Evolutionary conservation across 2,888 invertebrate genomes (phyloP).

Genomic region (Drosophila ustulata): DNA sequence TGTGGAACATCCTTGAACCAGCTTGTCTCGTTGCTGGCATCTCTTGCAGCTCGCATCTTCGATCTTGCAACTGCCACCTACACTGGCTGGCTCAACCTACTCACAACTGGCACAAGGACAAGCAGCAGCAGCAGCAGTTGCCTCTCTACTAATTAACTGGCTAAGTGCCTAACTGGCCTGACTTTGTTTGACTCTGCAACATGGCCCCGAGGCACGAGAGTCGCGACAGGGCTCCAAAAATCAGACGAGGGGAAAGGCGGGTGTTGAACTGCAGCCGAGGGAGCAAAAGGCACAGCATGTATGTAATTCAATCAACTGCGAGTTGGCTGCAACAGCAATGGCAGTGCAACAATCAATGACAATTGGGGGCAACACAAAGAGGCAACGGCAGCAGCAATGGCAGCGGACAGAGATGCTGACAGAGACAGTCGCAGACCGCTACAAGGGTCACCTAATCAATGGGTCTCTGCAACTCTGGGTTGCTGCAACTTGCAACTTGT

Average conservation of each 20-base stretch:
- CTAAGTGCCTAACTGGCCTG: slow-evolving; percentile 62
- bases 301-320: slow-evolving; percentile 77
- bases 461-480: slow-evolving; percentile 47
- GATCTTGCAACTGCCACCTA: slow-evolving; percentile 31
- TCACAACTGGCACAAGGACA: slow-evolving; percentile 73
- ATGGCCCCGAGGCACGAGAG: slow-evolving; percentile 54
- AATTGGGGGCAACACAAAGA: slow-evolving; percentile 61
- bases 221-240: slow-evolving; percentile 61
- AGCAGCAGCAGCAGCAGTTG: slow-evolving; percentile 19
- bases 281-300: slow-evolving; percentile 48
- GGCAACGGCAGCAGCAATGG: slow-evolving; percentile 40
- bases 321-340: slow-evolving; percentile 38
- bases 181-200: slow-evolving; percentile 59
- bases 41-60: slow-evolving; percentile 4
- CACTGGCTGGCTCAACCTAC: slow-evolving; percentile 50
- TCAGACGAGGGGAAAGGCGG: slow-evolving; percentile 51
- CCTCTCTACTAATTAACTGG: slow-evolving; percentile 72
- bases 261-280: slow-evolving; percentile 28
- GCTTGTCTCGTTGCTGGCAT: slow-evolving; percentile 28
- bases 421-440: slow-evolving; percentile 70
- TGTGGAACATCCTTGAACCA: slow-evolving; percentile 55
- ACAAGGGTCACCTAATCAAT: slow-evolving; percentile 79
- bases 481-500: slow-evolving; percentile 50
- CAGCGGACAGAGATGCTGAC: slow-evolving; percentile 45
- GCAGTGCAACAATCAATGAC: slow-evolving; percentile 64